phyloP scores from a whole-genome alignment of 2,113 vertebrate species.

The Centrocercus urophasianus region DNA sequence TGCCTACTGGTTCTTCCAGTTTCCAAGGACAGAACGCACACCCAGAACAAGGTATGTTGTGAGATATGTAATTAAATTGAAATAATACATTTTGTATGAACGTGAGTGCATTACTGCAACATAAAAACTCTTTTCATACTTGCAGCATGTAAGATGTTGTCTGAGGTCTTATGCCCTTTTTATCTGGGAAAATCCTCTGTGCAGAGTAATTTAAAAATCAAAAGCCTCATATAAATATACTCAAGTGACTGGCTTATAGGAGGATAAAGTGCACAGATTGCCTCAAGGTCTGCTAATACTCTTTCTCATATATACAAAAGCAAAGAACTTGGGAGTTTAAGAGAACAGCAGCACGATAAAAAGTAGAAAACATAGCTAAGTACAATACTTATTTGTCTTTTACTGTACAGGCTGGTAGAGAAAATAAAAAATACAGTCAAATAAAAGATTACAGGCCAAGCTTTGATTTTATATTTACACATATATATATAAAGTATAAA shows the following conservation, averaged over 20 bases:
- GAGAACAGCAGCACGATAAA: constrained; percentile 23
- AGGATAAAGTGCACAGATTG: constrained; percentile 37
- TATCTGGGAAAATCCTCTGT: background rate
- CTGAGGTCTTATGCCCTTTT: background rate
- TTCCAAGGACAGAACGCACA: background rate
- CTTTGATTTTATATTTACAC: constrained; percentile 78
- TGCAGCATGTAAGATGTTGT: background rate
- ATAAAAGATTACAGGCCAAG: constrained; percentile 78
- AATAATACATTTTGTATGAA: background rate
- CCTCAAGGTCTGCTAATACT: constrained; percentile 26
- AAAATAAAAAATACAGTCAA: constrained; percentile 81
- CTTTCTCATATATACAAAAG: constrained; percentile 22
- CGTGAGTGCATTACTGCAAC: background rate
- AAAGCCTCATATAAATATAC: background rate
- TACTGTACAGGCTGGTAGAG: constrained; percentile 77
- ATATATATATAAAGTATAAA: constrained; percentile 77
- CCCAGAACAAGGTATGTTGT: background rate
- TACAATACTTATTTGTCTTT: constrained; percentile 62
- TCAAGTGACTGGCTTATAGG: constrained; percentile 32
- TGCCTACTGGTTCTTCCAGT: background rate
- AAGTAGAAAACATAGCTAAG: constrained; percentile 25
- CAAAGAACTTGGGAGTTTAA: constrained; percentile 43
- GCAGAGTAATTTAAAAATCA: background rate
- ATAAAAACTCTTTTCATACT: background rate
- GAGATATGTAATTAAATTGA: background rate